Evolutionary conservation across 2,888 invertebrate genomes (phyloP).

Genomic region (Therioaphis trifolii): DNA sequence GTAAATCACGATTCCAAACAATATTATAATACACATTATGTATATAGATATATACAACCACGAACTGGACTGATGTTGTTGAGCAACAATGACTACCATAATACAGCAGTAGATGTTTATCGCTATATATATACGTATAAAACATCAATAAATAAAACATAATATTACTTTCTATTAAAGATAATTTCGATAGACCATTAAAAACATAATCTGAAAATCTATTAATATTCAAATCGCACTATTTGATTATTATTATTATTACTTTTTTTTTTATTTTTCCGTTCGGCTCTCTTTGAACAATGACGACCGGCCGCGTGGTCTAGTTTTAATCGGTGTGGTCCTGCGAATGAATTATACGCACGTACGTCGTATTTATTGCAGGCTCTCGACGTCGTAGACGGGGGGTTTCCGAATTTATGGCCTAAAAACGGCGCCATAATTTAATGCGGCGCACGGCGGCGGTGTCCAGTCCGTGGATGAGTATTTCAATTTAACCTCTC

Average conservation of each 20-base stretch:
- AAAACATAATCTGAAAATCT: constrained; percentile 12
- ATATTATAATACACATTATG: constrained; percentile 19
- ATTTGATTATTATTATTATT: no score
- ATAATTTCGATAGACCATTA: constrained; percentile 34
- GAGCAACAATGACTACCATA: constrained; percentile 47
- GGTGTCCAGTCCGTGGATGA: no score
- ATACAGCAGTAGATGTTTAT: constrained; percentile 44
- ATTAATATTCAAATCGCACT: not conserved
- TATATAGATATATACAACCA: no score
- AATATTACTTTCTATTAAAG: constrained; percentile 44
- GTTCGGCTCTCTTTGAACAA: not conserved
- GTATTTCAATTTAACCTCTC: no score
- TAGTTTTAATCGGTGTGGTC: not conserved
- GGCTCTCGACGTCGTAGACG: no score
- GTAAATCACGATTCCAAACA: constrained; percentile 56
- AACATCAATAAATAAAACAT: constrained; percentile 40
- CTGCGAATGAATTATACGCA: no score
- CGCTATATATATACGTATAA: no score
- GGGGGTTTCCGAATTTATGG: not conserved
- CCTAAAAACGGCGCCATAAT: not conserved
- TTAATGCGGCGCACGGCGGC: not conserved
- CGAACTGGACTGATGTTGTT: constrained; percentile 54
- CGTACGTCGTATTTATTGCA: no score
- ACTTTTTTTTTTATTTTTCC: no score
- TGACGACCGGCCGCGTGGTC: not conserved